Evolutionary conservation across 2,888 invertebrate genomes (phyloP).

Genomic region (Cyrtodaria siliqua): DNA sequence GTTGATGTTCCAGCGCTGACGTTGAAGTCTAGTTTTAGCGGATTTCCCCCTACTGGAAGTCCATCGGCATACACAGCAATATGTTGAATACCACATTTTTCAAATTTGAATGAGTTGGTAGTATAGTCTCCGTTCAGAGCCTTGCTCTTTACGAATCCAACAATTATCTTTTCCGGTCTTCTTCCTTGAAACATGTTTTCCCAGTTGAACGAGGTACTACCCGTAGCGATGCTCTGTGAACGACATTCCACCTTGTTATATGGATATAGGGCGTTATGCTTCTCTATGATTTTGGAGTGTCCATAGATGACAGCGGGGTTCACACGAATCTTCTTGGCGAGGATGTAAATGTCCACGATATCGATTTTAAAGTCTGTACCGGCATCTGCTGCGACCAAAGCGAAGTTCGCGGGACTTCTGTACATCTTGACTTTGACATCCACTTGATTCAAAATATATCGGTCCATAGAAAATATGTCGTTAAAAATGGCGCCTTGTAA

Average conservation of each 20-base stretch:
- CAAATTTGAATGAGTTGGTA: constrained; percentile 44
- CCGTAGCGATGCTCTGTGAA: constrained; percentile 31
- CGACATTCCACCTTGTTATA: constrained; percentile 30
- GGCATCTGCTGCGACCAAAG: constrained; percentile 10
- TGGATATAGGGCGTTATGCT: constrained; percentile 31
- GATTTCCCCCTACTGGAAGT: constrained; percentile 39
- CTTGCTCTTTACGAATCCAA: constrained; percentile 33
- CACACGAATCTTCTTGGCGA: constrained; percentile 21
- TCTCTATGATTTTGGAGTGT: constrained; percentile 33
- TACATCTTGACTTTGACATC: constrained; percentile 28
- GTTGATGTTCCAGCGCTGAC: constrained; percentile 6
- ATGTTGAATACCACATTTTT: constrained; percentile 27
- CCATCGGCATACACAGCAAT: constrained; percentile 36
- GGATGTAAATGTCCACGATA: constrained; percentile 22
- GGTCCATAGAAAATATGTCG: constrained; percentile 6
- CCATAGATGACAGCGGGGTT: constrained; percentile 23
- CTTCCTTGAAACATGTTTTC: constrained; percentile 44
- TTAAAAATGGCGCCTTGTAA: constrained; percentile 31
- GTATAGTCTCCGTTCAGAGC: constrained; percentile 28
- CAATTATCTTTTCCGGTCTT: constrained; percentile 14
- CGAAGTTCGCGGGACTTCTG: constrained; percentile 12
- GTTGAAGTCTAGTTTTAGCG: constrained; percentile 22
- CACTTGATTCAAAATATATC: constrained; percentile 33
- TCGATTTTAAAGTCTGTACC: constrained; percentile 12
- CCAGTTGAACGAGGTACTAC: constrained; percentile 35